phyloP scores from a whole-genome alignment of 2,888 invertebrate species.

The Orthosia gracilis region DNA sequence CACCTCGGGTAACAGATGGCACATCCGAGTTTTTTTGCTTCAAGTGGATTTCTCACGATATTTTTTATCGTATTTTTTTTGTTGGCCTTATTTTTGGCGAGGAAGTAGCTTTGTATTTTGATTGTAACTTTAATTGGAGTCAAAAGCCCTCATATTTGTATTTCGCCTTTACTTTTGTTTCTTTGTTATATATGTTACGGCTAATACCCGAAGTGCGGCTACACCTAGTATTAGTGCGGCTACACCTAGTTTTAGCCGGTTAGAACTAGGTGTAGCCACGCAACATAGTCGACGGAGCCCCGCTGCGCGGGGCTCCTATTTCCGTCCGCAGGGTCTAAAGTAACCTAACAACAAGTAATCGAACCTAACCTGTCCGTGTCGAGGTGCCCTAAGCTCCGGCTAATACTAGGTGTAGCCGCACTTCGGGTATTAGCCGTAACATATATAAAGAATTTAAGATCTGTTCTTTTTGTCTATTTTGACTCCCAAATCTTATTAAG shows the following conservation, averaged over 20 bases:
- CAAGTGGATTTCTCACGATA: slow-evolving; percentile 76
- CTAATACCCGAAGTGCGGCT: too few relatives aligned
- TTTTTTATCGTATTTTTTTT: slow-evolving; percentile 58
- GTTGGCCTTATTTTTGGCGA: slow-evolving; percentile 17
- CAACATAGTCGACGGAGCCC: too few relatives aligned
- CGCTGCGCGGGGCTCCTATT: too few relatives aligned
- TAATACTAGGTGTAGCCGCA: too few relatives aligned
- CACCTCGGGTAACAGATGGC: slow-evolving; percentile 80
- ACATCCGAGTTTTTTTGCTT: slow-evolving; percentile 79
- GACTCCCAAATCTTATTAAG: not conserved
- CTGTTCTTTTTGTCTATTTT: not conserved
- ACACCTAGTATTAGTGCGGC: too few relatives aligned
- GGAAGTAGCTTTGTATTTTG: slow-evolving; percentile 24
- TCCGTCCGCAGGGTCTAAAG: too few relatives aligned
- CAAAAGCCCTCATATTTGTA: slow-evolving; percentile 9
- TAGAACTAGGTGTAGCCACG: too few relatives aligned
- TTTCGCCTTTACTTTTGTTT: slow-evolving; percentile 10
- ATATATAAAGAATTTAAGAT: not conserved
- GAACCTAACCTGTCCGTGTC: too few relatives aligned
- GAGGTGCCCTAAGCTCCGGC: too few relatives aligned
- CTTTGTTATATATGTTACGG: not conserved
- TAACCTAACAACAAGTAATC: too few relatives aligned
- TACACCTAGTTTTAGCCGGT: too few relatives aligned
- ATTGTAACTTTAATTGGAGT: slow-evolving; percentile 41
- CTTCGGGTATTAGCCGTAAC: too few relatives aligned